A percentile compares a stretch with the other conserved stretches of the same genome.
Evolutionary conservation across 2,797 vertebrate species (phyloP).

Genomic region (Halcyon badia): DNA sequence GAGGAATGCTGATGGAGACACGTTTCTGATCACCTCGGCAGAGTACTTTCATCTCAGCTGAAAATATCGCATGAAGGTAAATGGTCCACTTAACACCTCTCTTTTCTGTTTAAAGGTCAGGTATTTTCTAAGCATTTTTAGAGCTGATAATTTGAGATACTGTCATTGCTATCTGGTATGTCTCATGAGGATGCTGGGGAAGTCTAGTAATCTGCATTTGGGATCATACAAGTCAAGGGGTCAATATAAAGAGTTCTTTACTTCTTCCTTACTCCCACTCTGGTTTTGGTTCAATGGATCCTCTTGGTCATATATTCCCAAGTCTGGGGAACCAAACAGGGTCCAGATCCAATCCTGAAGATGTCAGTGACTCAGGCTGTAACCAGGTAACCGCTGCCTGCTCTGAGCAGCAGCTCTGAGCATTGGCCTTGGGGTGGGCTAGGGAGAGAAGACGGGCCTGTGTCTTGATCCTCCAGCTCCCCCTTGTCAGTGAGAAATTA

Average conservation of each 20-base stretch:
- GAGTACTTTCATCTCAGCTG: background rate
- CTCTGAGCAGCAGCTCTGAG: background rate
- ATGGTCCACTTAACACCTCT: background rate
- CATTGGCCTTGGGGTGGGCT: background rate
- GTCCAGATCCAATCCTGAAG: background rate
- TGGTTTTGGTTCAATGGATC: background rate
- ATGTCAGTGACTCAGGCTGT: background rate
- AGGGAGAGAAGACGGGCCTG: background rate
- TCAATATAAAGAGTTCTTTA: background rate
- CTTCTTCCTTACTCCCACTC: background rate
- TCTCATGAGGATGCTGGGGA: background rate
- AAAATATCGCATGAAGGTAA: background rate
- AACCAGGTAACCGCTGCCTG: background rate
- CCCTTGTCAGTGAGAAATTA: background rate
- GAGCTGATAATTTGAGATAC: background rate
- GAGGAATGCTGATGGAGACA: background rate
- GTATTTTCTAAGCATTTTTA: background rate
- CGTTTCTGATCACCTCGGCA: background rate
- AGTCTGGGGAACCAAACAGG: background rate
- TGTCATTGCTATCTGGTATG: background rate
- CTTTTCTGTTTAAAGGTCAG: background rate
- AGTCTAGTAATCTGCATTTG: background rate
- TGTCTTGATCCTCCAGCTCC: background rate
- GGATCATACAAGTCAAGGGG: background rate
- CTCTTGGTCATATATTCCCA: background rate